Evolutionary conservation across 2,113 vertebrate species (phyloP).

Genomic region (Cettia cetti): DNA sequence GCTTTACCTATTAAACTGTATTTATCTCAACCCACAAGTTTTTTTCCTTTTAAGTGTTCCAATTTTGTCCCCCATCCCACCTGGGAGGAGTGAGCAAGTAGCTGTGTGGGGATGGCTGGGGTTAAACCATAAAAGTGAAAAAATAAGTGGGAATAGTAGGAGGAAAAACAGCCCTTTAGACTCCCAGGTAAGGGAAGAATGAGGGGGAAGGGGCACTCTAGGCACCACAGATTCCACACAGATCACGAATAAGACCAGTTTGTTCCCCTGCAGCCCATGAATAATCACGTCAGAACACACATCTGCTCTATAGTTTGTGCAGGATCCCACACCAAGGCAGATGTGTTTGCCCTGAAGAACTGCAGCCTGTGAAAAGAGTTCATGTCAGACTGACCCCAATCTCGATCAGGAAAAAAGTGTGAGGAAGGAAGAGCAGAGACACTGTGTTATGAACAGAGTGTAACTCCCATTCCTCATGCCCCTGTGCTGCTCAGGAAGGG

Average conservation of each 20-base stretch:
- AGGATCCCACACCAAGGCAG: rapidly evolving
- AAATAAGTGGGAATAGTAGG: not conserved
- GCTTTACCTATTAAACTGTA: not conserved
- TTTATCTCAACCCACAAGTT: not conserved
- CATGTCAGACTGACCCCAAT: not conserved
- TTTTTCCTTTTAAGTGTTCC: not conserved
- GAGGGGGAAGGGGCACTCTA: not conserved
- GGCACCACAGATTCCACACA: not conserved
- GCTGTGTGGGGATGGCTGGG: not conserved
- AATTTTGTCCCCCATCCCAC: not conserved
- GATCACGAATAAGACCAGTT: not conserved
- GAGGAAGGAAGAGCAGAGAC: not conserved
- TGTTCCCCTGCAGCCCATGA: not conserved
- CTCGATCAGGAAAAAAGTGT: not conserved
- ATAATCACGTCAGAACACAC: not conserved
- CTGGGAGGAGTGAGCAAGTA: not conserved
- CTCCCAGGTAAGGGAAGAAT: not conserved
- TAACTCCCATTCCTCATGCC: not conserved
- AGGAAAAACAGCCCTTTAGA: not conserved
- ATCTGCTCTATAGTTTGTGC: rapidly evolving
- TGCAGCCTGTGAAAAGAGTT: not conserved
- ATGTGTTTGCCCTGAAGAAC: not conserved
- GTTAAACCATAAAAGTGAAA: not conserved
- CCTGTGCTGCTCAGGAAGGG: rapidly evolving
- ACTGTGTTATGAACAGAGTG: not conserved